These are phyloP conservation scores for Dendrolimus kikuchii DNA, from an alignment of 1,140 invertebrate genomes.

Conservation along the genomic window DNA sequence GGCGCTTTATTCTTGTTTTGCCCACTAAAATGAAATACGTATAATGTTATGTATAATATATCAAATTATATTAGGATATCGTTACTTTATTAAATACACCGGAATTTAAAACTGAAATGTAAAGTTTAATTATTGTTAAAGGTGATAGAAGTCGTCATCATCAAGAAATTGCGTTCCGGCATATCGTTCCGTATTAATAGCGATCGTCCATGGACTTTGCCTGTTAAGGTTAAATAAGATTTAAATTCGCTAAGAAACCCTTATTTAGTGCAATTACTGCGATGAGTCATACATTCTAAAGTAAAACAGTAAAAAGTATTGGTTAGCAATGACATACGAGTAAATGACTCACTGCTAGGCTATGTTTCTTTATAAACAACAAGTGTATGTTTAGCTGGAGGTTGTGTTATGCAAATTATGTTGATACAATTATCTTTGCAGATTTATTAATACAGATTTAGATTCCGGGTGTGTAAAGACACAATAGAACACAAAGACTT, in stretches of 20 bases:
- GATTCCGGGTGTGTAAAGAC: not conserved
- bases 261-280: slow-evolving; percentile 48
- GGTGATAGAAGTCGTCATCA: slow-evolving; percentile 6
- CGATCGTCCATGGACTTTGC: slow-evolving; percentile 37
- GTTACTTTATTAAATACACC: too few species aligned
- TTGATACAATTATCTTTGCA: slow-evolving; percentile 30
- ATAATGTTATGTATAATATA: too few species aligned
- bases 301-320: slow-evolving; percentile 34
- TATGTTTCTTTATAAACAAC: slow-evolving; percentile 30
- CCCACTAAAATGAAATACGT: too few species aligned
- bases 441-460: slow-evolving; percentile 6
- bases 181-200: slow-evolving; percentile 49
- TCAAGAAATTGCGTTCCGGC: slow-evolving; percentile 43
- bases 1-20: too few species aligned
- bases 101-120: too few species aligned
- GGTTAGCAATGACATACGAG: slow-evolving; percentile 22
- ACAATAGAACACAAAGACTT: not conserved
- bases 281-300: slow-evolving; percentile 41
- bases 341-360: slow-evolving; percentile 41
- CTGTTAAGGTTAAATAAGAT: slow-evolving; percentile 52
- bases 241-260: slow-evolving; percentile 52
- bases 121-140: not conserved
- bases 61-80: too few species aligned
- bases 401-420: slow-evolving; percentile 41
- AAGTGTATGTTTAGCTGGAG: slow-evolving; percentile 44